Evolutionary conservation across 30 jellyfish, hydroid and myxozoan genomes (phyloP), one percentile per base, ranked within the genome.

Genomic region (Mastigias papua): DNA sequence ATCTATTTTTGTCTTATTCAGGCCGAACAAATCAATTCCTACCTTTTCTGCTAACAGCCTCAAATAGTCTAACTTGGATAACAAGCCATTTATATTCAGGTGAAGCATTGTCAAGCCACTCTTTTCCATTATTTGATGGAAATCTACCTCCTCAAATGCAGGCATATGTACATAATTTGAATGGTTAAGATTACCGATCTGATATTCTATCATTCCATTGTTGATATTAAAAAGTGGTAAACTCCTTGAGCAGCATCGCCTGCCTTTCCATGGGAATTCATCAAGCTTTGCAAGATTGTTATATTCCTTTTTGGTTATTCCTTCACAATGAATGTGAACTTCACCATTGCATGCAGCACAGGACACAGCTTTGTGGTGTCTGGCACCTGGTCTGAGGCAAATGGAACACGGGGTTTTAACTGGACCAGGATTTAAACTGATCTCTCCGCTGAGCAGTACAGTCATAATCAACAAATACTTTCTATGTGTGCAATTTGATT

Each of bases 381-480:
- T n/a, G n/a, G n/a, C n/a, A n/a, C n/a, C n/a, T n/a, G n/a, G n/a
- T n/a, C n/a, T n/a, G n/a, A n/a, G 30, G 37, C 76, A 77, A 5
- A 77, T 19, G 1, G 9, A 2, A 34, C 77, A 77, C 21, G 88
- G 77, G 33, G 51, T 13, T 19, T 54, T 58, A 2, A 77, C 63
- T 5, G 88, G 77, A 1, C 88, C 88, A 77, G 77, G 88, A 77
- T 77, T 77, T 27, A 26, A 49, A 66, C 78, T 7, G 28, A 66
- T 26, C 10, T 66, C 78, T 6, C 78, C 78, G 27, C 78, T 66
- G 7, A 66, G 28, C 48, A 66, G n/a, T 16, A 66, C 4, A 4
- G 78, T 23, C 28, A 66, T 66, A 16, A n/a, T 66, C 27, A 26
- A 7, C 9, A 66, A 13, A 26, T 66, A 26, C 22, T 7, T 16